Evolutionary conservation across 2,113 vertebrate species (phyloP).

Genomic region (Herpailurus yagouaroundi): DNA sequence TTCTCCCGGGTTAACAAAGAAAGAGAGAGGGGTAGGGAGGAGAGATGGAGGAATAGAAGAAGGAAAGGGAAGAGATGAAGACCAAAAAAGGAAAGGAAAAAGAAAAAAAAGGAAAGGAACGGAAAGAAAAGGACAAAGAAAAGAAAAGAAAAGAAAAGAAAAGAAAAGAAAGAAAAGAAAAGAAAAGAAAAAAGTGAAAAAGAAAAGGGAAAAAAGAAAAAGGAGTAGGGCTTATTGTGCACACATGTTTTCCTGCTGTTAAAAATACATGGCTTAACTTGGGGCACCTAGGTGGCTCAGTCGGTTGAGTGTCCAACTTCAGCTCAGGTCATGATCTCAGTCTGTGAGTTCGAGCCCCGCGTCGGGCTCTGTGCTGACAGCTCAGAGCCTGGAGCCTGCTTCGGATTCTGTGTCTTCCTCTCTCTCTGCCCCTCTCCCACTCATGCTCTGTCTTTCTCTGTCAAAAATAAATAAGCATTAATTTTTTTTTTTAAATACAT

Average conservation of each 20-base stretch:
- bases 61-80: not conserved
- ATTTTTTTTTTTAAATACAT: not conserved
- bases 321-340: too few relatives aligned
- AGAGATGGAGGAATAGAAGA: not conserved
- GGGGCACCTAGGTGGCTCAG: too few relatives aligned
- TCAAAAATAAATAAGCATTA: too few relatives aligned
- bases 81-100: not conserved
- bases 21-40: not conserved
- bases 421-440: too few relatives aligned
- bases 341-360: too few relatives aligned
- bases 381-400: too few relatives aligned
- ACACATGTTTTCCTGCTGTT: not conserved
- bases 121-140: not conserved
- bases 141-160: not conserved
- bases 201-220: not conserved
- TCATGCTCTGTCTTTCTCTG: too few relatives aligned
- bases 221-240: not conserved
- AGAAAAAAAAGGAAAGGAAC: rapidly evolving
- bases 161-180: not conserved
- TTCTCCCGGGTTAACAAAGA: not conserved
- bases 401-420: too few relatives aligned
- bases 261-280: not conserved
- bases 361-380: too few relatives aligned
- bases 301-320: too few relatives aligned
- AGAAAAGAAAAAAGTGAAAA: too few relatives aligned